These are phyloP conservation scores for Terrapene triunguis DNA, from an alignment of 2,113 vertebrate genomes.

Conservation along the genomic window DNA sequence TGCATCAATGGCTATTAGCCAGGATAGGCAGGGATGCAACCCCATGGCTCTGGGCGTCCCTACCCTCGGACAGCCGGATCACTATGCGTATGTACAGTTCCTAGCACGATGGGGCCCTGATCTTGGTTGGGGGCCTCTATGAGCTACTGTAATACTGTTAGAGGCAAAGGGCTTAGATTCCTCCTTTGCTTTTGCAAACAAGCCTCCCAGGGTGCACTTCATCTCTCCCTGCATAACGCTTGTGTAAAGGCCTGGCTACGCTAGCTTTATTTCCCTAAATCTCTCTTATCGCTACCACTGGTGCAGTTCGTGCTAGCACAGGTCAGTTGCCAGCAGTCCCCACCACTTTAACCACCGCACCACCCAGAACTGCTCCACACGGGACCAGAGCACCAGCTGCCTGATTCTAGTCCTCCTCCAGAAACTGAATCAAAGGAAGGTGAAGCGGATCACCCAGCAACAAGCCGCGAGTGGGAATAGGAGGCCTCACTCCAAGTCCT, in stretches of 20 bases:
- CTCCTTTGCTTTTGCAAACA: accelerated
- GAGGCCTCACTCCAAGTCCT: constrained; percentile 49
- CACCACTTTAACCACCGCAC: not conserved
- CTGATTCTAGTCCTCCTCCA: not conserved
- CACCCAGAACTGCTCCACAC: not conserved
- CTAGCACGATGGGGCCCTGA: not conserved
- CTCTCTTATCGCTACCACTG: accelerated
- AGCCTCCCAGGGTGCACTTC: not conserved
- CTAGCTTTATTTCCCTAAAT: not conserved
- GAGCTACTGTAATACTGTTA: not conserved
- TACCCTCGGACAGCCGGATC: not conserved
- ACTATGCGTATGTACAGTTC: not conserved
- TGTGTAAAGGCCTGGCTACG: accelerated
- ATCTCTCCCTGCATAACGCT: not conserved
- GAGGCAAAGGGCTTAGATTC: not conserved
- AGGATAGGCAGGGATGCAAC: not conserved
- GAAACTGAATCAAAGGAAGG: constrained; percentile 24
- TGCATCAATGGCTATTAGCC: not conserved
- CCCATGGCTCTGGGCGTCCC: not conserved
- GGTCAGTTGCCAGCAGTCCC: not conserved
- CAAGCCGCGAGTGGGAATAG: not conserved
- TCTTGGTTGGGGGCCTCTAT: not conserved
- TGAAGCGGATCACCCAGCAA: constrained; percentile 17
- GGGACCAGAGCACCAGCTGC: not conserved
- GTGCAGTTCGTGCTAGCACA: not conserved